These are phyloP conservation scores for Actinernus sp. DNA, from an alignment of 92 coral and sea anemone species.

Conservation along the genomic window DNA sequence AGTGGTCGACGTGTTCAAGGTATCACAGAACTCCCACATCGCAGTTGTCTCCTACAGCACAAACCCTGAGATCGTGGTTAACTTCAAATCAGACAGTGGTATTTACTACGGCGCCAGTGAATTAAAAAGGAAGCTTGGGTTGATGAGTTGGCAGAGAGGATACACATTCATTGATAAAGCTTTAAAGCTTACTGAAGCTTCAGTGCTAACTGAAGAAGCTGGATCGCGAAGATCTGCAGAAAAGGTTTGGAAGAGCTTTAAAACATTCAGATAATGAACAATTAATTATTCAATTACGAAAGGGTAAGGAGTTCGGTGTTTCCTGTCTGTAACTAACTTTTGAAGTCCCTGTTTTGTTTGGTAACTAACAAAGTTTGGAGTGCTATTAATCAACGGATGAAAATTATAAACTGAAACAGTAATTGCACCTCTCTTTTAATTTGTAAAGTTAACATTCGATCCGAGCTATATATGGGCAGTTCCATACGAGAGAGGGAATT, in stretches of 20 bases:
- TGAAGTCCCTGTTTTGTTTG: no score
- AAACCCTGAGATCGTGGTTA: slow-evolving; percentile 17
- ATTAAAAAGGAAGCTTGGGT: slow-evolving; percentile 11
- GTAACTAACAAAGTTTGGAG: no score
- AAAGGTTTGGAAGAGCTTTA: slow-evolving; percentile 12
- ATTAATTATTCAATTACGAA: no score
- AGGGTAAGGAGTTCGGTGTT: no score
- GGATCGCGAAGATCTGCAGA: slow-evolving; percentile 16
- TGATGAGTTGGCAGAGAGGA: slow-evolving; percentile 51
- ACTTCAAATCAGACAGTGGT: slow-evolving; percentile 10
- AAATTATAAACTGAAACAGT: no score
- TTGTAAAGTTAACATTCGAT: no score
- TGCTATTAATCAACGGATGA: no score
- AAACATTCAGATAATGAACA: no score
- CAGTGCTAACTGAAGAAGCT: slow-evolving; percentile 18
- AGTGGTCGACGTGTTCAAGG: slow-evolving; percentile 17
- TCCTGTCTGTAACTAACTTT: no score
- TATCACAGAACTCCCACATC: slow-evolving; percentile 44
- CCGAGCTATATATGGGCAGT: no score
- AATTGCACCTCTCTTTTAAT: no score
- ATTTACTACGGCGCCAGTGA: slow-evolving; percentile 8
- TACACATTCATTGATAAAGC: slow-evolving; percentile 48
- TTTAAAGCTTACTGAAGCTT: background rate
- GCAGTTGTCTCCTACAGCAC: slow-evolving; percentile 41
- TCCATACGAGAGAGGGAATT: no score